Percentiles rank a stretch among this genome's conserved stretches.
These are phyloP conservation scores for Siphlonurus alternatus DNA, from an alignment of 2,888 invertebrate genomes.

Conservation along the genomic window DNA sequence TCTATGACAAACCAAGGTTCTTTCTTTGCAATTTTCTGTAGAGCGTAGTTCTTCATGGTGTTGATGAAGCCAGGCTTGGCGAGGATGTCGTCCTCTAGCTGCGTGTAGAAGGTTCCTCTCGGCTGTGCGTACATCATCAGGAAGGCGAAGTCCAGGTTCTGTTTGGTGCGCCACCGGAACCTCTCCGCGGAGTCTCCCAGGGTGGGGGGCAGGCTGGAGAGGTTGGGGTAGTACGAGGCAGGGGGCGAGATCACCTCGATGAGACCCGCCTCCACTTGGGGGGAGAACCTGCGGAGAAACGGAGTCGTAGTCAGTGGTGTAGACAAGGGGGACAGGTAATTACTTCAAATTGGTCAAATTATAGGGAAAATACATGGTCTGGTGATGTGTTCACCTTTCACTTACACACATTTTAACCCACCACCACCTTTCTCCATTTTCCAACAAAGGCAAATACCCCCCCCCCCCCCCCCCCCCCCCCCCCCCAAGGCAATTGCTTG, in stretches of 20 bases:
- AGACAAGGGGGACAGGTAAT: neutral
- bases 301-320: no score
- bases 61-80: slow-evolving; percentile 70
- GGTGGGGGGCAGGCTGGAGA: slow-evolving; percentile 55
- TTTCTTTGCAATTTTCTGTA: slow-evolving; percentile 54
- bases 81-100: slow-evolving; percentile 87
- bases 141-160: slow-evolving; percentile 85
- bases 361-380: no score
- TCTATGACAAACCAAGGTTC: slow-evolving; percentile 82
- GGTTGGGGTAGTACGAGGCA: slow-evolving; percentile 71
- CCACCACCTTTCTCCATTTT: no score
- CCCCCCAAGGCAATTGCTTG: no score
- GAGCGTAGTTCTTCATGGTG: slow-evolving; percentile 68
- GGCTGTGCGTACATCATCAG: slow-evolving; percentile 86
- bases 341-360: neutral
- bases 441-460: no score
- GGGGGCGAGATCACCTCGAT: slow-evolving; percentile 82
- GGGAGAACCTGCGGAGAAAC: slow-evolving; percentile 43
- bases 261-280: slow-evolving; percentile 56
- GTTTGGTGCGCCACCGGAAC: slow-evolving; percentile 84
- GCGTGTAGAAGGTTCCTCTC: slow-evolving; percentile 75
- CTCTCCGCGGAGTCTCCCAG: slow-evolving; percentile 74
- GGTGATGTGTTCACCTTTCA: no score
- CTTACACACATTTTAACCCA: no score
- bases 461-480: no score